A percentile compares a stretch with the other conserved stretches of the same genome.
These are phyloP conservation scores for Syrrhaptes paradoxus DNA, from an alignment of 2,113 vertebrate species.

Conservation along the genomic window DNA sequence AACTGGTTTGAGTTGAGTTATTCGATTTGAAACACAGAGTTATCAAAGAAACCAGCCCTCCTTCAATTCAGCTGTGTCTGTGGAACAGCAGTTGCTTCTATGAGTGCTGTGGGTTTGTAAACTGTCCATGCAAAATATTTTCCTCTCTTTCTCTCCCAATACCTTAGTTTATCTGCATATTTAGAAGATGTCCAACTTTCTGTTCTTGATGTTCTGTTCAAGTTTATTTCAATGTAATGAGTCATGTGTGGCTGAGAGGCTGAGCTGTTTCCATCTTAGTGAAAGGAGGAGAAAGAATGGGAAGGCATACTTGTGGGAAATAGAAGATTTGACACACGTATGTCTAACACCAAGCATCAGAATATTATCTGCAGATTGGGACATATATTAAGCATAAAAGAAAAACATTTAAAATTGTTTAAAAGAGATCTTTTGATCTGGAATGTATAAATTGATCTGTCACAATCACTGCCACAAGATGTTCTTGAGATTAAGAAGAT, in stretches of 20 bases:
- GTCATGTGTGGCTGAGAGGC: neutral
- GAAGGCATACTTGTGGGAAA: neutral
- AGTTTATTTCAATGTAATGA: neutral
- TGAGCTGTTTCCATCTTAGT: neutral
- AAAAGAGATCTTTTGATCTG: neutral
- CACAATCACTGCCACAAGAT: neutral
- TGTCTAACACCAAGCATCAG: neutral
- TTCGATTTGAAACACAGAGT: neutral
- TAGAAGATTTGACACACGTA: neutral
- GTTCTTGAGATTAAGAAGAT: neutral
- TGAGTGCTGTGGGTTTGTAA: neutral
- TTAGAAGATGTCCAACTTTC: neutral
- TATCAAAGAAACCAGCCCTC: neutral
- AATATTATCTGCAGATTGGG: neutral
- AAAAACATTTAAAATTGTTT: neutral
- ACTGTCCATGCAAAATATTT: neutral
- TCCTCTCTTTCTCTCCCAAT: neutral
- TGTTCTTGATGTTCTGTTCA: neutral
- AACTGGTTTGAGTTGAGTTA: neutral
- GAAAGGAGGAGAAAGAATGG: neutral
- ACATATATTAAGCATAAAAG: neutral
- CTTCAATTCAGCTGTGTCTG: neutral
- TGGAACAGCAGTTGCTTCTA: neutral
- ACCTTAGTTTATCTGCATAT: conserved; percentile 1
- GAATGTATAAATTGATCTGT: neutral